A percentile compares a stretch with the other conserved stretches of the same genome.
These are phyloP conservation scores for Grammomys dolichurus DNA, from an alignment of 2,113 vertebrate species.

Conservation along the genomic window DNA sequence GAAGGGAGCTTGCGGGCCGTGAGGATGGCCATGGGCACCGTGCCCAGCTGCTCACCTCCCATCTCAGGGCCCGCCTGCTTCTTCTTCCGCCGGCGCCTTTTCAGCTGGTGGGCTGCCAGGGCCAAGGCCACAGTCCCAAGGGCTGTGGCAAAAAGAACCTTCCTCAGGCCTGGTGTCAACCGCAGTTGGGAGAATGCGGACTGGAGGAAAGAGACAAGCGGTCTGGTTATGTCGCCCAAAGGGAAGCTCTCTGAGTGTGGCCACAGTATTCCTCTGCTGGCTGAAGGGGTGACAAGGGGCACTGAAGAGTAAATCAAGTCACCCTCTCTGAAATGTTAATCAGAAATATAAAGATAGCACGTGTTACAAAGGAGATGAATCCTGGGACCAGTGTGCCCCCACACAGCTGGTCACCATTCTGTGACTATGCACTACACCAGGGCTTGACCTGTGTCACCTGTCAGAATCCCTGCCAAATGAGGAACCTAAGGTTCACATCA, in stretches of 20 bases:
- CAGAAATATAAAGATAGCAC: background rate
- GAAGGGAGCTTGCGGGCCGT: conserved; percentile 91
- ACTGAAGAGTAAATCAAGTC: background rate
- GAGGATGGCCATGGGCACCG: conserved; percentile 90
- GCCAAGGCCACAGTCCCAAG: conserved; percentile 96
- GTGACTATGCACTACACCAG: background rate
- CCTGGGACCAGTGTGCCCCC: background rate
- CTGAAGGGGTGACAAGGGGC: background rate
- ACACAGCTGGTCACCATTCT: rapidly evolving
- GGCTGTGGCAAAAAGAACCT: conserved; percentile 97
- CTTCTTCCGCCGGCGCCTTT: conserved; percentile 93
- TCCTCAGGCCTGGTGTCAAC: conserved; percentile 94
- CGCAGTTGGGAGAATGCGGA: conserved; percentile 96
- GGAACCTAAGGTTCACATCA: background rate
- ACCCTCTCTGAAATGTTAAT: background rate
- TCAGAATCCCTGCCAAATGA: background rate
- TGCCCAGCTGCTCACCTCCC: conserved; percentile 87
- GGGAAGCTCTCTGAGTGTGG: background rate
- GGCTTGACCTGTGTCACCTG: background rate
- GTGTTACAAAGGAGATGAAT: background rate
- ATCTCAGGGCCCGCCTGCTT: conserved; percentile 90
- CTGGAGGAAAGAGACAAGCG: conserved; percentile 80
- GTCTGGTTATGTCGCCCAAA: background rate
- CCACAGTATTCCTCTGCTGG: background rate
- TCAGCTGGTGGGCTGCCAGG: conserved; percentile 96